Percentiles rank a stretch among this genome's conserved stretches.
Conservation (phyloP, 2,888 invertebrate genomes). For the Eupelmus urozonus region DNA sequence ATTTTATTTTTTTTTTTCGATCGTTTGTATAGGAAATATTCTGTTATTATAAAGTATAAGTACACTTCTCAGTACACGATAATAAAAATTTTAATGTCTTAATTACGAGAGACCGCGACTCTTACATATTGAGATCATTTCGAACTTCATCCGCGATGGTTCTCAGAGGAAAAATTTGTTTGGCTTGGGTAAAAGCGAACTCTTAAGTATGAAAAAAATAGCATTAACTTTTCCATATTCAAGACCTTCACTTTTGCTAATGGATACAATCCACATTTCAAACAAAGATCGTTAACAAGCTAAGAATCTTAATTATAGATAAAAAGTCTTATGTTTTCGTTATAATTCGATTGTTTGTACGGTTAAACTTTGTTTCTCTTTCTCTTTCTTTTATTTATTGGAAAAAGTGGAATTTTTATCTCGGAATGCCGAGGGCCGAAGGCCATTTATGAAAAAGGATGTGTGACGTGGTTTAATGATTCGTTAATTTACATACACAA, state of each 20-base stretch:
- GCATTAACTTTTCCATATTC: background rate
- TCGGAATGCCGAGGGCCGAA: constrained; percentile 53
- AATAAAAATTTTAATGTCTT: constrained; percentile 36
- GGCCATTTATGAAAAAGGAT: constrained; percentile 37
- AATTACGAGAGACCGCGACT: constrained; percentile 13
- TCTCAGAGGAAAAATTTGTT: constrained; percentile 16
- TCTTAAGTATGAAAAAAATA: constrained; percentile 8
- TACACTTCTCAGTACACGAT: constrained; percentile 50
- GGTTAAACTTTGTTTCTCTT: constrained; percentile 23
- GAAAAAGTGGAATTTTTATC: constrained; percentile 15
- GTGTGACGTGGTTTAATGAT: constrained; percentile 60
- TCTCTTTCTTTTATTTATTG: constrained; percentile 25
- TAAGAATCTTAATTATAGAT: constrained; percentile 41
- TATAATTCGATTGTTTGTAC: constrained; percentile 50
- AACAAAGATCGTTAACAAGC: constrained; percentile 14
- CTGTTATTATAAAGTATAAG: constrained; percentile 50
- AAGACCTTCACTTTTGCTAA: constrained; percentile 8
- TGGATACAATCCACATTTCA: background rate
- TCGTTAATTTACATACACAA: constrained; percentile 68
- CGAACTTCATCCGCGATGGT: constrained; percentile 24
- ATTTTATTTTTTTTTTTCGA: constrained; percentile 9
- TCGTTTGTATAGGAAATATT: constrained; percentile 47
- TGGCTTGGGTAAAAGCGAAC: constrained; percentile 1
- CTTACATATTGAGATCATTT: constrained; percentile 45
- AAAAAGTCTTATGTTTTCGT: constrained; percentile 46